Conservation (phyloP, 2,888 invertebrate species). For the Bruchidius siliquastri region DNA sequence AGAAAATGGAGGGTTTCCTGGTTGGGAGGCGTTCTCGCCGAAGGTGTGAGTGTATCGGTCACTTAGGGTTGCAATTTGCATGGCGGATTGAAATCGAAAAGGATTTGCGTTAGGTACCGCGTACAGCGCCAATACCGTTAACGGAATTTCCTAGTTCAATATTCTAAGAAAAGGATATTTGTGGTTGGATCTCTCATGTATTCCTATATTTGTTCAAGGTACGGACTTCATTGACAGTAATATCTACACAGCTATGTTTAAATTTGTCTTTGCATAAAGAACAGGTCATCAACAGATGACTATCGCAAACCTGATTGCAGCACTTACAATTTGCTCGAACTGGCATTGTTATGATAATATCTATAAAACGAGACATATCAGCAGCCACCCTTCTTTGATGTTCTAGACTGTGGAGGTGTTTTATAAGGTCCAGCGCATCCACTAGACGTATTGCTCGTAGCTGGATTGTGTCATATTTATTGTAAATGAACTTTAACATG, state of each 20-base stretch:
- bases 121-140: too few species aligned
- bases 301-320: slow-evolving; percentile 2
- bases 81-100: not conserved
- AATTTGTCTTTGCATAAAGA: slow-evolving; percentile 4
- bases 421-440: too few species aligned
- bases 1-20: slow-evolving; percentile 37
- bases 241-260: slow-evolving; percentile 6
- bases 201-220: slow-evolving; percentile 3
- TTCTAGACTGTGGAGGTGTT: too few species aligned
- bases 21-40: slow-evolving; percentile 32
- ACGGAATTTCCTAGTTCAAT: too few species aligned
- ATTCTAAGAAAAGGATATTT: too few species aligned
- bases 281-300: slow-evolving; percentile 3
- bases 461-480: too few species aligned
- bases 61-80: not conserved
- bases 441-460: too few species aligned
- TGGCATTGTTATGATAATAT: slow-evolving; percentile 3
- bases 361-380: too few species aligned
- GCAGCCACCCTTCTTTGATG: too few species aligned
- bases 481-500: too few species aligned
- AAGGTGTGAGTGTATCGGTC: not conserved
- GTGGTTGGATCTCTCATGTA: too few species aligned
- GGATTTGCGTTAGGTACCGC: not conserved
- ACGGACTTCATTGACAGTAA: slow-evolving; percentile 7
- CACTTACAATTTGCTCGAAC: slow-evolving; percentile 5